Evolutionary conservation across 1,140 invertebrate genomes (phyloP), one percentile per base, ranked within the genome.

Genomic region (Pomacea maculata): DNA sequence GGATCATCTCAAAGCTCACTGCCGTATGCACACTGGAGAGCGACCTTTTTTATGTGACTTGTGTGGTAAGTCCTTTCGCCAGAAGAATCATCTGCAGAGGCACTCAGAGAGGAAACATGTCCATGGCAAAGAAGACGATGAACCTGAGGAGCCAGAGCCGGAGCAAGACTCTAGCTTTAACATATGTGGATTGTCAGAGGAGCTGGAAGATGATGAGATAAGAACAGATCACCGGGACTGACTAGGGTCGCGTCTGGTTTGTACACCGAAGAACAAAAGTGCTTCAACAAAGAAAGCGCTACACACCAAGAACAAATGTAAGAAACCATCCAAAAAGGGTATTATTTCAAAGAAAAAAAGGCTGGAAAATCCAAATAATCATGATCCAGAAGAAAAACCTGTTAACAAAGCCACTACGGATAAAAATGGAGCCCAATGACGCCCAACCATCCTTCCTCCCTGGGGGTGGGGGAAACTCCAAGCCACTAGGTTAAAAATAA

Each of bases 11-110:
- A 96, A 97, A 90, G 97, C 97, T 85, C 97, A 98, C 88, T 93
- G 98, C 82, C 93, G 98, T 54, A 97, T 96, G 9, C 98, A 99
- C 92, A 99, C 97, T 0, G 98, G 98, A 0, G 97, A 99, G 92
- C 99, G 99, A 89, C 98, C 98, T 0, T 99, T 98, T 92, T 96
- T 96, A 0, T 99, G 98, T 92, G 96, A 96, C 19, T 96, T 98
- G 88, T 99, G 98, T 74, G 78, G 83, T 4, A 94, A 94, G 52
- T 71, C 80, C 7, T 88, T 88, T 71, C 84, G 81, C 21, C 67
- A 84, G 55, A 86, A 83, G 19, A 82, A 82, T 68, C 80, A 82
- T 21, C 82, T 87, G 45, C 81, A 83, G 67, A 78, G 80, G 52
- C 87, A 88, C 80, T 70, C 77, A 45, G 77, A 78, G 14, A 67